Evolutionary conservation across 1,140 invertebrate genomes (phyloP).

Genomic region (Venturia canescens): DNA sequence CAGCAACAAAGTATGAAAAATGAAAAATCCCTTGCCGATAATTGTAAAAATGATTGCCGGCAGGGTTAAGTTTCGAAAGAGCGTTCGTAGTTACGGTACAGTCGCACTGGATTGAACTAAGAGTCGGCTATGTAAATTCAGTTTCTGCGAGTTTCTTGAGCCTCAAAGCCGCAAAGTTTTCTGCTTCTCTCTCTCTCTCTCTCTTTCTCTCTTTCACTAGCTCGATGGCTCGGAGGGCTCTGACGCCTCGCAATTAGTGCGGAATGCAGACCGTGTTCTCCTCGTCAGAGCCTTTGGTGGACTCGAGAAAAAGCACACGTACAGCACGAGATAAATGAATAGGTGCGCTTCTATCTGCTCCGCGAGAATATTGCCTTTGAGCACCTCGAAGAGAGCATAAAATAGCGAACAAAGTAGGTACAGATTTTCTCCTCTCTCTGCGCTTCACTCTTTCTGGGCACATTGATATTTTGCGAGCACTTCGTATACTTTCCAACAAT

Average conservation of each 20-base stretch:
- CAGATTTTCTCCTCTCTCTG: slow-evolving; percentile 13
- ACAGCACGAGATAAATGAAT: slow-evolving; percentile 42
- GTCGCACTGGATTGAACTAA: neutral
- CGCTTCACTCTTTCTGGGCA: too few species aligned
- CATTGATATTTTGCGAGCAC: neutral
- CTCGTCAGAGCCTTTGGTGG: neutral
- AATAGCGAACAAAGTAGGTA: slow-evolving; percentile 45
- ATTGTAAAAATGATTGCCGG: neutral
- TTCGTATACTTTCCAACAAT: neutral
- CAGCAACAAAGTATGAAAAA: neutral
- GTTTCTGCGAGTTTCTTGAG: slow-evolving; percentile 48
- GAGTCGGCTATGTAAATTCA: slow-evolving; percentile 62
- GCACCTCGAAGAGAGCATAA: slow-evolving; percentile 27
- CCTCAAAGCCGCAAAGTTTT: neutral
- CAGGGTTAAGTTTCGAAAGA: neutral
- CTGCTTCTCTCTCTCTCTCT: neutral
- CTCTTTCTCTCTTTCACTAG: too few species aligned
- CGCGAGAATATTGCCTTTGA: slow-evolving; percentile 20
- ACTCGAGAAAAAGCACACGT: slow-evolving; percentile 32
- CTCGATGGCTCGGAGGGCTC: slow-evolving; percentile 25
- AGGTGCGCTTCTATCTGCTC: slow-evolving; percentile 18
- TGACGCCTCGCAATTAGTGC: slow-evolving; percentile 62
- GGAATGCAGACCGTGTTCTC: slow-evolving; percentile 55
- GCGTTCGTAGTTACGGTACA: neutral
- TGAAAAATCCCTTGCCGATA: neutral